Conservation (phyloP, 1,140 invertebrate species). For the Cyrtorhinus lividipennis region DNA sequence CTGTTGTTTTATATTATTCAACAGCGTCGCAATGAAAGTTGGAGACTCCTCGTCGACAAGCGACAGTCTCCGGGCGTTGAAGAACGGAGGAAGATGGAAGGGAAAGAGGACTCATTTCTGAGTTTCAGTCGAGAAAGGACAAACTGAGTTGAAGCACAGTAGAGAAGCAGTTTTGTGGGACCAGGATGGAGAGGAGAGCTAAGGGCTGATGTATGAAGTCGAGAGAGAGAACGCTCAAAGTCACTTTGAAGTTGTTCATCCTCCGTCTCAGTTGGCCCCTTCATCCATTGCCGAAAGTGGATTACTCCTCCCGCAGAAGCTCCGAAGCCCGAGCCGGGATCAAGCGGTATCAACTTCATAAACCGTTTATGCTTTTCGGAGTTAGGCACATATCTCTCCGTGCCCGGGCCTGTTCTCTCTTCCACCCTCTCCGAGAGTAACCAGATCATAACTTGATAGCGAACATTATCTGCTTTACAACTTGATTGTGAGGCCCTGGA, state of each 20-base stretch:
- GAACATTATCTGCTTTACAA: background rate
- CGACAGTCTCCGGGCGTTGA: too few species aligned
- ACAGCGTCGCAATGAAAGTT: too few species aligned
- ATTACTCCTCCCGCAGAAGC: background rate
- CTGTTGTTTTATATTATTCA: too few species aligned
- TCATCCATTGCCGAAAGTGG: background rate
- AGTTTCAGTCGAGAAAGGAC: background rate
- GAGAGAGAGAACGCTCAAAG: background rate
- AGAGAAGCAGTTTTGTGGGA: background rate
- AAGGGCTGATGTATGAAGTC: background rate
- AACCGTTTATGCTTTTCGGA: conserved; percentile 1
- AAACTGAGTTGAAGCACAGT: background rate
- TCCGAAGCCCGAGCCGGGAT: background rate
- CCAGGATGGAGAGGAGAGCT: background rate
- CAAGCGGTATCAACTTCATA: conserved; percentile 8
- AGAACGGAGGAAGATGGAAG: too few species aligned
- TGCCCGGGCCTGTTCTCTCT: background rate
- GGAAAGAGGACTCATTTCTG: conserved; percentile 3
- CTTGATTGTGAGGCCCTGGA: background rate
- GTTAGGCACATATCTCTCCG: background rate
- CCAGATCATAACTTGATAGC: background rate
- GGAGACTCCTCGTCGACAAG: too few species aligned
- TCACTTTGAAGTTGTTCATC: conserved; percentile 8
- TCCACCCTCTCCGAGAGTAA: background rate
- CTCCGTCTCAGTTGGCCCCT: background rate